These are phyloP conservation scores for Brachypalpus laphriformis DNA, from an alignment of 2,888 invertebrate species.

Conservation along the genomic window DNA sequence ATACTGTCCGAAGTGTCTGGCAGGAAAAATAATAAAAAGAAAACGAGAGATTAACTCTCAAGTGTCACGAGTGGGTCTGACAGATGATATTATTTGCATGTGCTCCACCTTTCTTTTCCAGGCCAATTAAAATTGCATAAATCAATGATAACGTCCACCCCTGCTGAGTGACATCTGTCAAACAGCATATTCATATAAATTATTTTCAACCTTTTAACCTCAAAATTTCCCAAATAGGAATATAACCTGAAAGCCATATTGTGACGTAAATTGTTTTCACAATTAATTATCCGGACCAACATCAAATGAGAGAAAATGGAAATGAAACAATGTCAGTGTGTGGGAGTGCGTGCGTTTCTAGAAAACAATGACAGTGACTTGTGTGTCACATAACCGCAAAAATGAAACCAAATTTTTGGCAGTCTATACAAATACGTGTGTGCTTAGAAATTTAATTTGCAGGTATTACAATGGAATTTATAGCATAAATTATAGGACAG, in stretches of 20 bases:
- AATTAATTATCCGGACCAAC: conserved; percentile 1
- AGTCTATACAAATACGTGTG: background rate
- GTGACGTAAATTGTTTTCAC: conserved; percentile 11
- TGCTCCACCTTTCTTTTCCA: background rate
- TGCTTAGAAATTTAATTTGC: background rate
- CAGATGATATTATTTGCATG: background rate
- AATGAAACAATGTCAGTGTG: background rate
- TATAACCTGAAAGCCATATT: background rate
- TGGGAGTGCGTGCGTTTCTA: background rate
- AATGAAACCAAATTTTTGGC: background rate
- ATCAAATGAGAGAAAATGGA: conserved; percentile 1
- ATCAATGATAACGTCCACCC: conserved; percentile 21
- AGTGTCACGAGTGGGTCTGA: background rate
- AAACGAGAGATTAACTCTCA: conserved; percentile 19
- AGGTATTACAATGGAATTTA: background rate
- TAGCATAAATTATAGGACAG: background rate
- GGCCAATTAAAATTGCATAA: conserved; percentile 29
- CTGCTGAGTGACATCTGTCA: conserved; percentile 54
- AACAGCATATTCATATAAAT: conserved; percentile 28
- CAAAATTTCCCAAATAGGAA: background rate
- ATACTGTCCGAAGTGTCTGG: conserved; percentile 33
- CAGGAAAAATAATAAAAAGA: background rate
- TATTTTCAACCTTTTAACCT: conserved; percentile 39
- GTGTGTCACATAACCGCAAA: conserved; percentile 16
- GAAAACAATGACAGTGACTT: background rate